A percentile compares a stretch with the other conserved stretches of the same genome.
These are phyloP conservation scores for Neodiprion lecontei DNA, from an alignment of 1,140 invertebrate genomes.

Conservation along the genomic window DNA sequence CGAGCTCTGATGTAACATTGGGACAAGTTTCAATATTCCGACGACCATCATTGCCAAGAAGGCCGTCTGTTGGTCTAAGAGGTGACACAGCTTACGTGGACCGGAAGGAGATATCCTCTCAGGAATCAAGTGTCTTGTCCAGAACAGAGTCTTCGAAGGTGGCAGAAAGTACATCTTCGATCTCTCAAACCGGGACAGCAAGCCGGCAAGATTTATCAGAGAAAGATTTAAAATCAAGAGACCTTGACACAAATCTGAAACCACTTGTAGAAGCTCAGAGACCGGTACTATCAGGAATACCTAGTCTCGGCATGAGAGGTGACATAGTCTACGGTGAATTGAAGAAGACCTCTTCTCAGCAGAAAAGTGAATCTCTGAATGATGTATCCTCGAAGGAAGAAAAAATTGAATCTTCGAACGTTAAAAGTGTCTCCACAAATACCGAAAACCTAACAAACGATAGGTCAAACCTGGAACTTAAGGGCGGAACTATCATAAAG, in stretches of 20 bases:
- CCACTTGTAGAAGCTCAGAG: too few species aligned
- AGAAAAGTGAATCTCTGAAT: not conserved
- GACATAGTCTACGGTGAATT: not conserved
- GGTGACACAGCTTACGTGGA: not conserved
- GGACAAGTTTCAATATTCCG: too few species aligned
- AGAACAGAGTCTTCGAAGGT: not conserved
- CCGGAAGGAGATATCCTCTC: not conserved
- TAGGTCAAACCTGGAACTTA: too few species aligned
- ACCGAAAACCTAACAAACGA: not conserved
- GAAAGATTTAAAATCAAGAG: too few species aligned
- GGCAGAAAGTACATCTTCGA: not conserved
- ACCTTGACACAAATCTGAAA: too few species aligned
- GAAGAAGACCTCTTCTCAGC: not conserved
- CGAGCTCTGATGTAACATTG: not conserved
- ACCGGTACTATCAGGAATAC: too few species aligned
- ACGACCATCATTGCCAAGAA: too few species aligned
- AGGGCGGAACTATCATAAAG: too few species aligned
- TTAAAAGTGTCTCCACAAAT: not conserved
- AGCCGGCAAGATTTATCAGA: not conserved
- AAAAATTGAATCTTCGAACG: not conserved
- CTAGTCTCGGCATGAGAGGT: too few species aligned
- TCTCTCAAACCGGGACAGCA: not conserved
- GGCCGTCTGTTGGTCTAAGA: not conserved
- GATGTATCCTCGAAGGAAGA: not conserved
- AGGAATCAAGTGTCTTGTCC: not conserved